phyloP scores from a whole-genome alignment of 2,113 vertebrate species.

The Xenopus laevis region DNA sequence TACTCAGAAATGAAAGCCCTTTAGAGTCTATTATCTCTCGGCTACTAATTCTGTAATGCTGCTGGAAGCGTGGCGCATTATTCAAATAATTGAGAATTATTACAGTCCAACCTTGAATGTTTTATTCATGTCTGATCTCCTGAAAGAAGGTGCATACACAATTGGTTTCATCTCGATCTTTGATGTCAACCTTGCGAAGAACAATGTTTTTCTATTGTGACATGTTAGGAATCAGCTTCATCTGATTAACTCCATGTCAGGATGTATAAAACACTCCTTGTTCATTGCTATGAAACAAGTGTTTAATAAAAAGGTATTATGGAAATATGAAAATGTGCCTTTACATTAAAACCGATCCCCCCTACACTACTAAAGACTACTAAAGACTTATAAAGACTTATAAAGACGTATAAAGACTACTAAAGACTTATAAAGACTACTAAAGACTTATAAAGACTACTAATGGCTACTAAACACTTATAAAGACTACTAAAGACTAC shows the following conservation, averaged over 20 bases:
- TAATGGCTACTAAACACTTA: too few species aligned
- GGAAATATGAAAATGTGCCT: too few species aligned
- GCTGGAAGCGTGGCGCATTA: constrained; percentile 33
- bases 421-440: too few species aligned
- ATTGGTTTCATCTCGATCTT: constrained; percentile 30
- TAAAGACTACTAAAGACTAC: too few species aligned
- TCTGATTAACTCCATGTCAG: constrained; percentile 37
- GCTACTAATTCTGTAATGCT: constrained; percentile 26
- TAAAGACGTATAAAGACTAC: too few species aligned
- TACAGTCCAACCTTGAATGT: constrained; percentile 36
- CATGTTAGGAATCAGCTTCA: constrained; percentile 29
- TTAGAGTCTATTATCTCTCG: not conserved
- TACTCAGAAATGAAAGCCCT: too few species aligned
- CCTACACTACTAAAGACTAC: too few species aligned
- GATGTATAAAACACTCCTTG: constrained; percentile 26
- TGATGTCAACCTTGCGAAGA: constrained; percentile 33
- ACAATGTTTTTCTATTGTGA: constrained; percentile 35
- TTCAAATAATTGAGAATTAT: constrained; percentile 41
- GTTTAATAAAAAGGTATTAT: not conserved
- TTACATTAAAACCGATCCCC: too few species aligned
- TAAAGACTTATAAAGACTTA: too few species aligned
- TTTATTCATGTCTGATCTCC: constrained; percentile 34
- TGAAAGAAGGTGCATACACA: constrained; percentile 21
- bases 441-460: too few species aligned
- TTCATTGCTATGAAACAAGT: constrained; percentile 22